Evolutionary conservation across 2,888 invertebrate genomes (phyloP), one percentile per base, ranked within the genome.

Genomic region (Phyto melanocephala): DNA sequence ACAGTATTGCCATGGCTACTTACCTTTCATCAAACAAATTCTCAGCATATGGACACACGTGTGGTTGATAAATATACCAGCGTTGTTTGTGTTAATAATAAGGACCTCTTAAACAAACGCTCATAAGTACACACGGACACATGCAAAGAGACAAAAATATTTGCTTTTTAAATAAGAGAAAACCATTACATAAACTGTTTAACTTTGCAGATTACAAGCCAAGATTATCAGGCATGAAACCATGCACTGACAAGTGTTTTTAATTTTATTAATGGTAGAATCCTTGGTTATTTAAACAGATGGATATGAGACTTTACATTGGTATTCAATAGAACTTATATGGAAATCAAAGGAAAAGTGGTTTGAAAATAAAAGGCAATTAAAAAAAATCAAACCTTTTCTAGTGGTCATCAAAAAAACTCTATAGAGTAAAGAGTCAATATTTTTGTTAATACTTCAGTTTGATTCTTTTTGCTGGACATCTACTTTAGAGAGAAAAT

Each of bases 161-260:
- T 63, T 42, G 54, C 42, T 33, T 33, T 63, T 33, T 45, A 62
- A 54, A 47, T 20, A 65, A 54, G 56, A 65, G 71, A 68, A n/a
- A 78, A 62, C 68, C 81, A 81, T 81, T 81, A 81, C 37, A 81
- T 74, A 81, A 81, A 81, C 78, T 81, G 81, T 81, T 81, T 81
- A 70, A 62, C 77, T 68, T 81, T 78, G 67, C 54, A 33, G 52
- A 72, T 71, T 77, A 77, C 42, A 77, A 78, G 74, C 74, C 74
- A 81, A 81, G 78, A 81, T 74, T 70, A 81, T 78, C 81, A 78
- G 68, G 78, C 81, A 81, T 78, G 74, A 81, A 81, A 74, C 62
- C 77, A 74, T 78, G 42, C 67, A 77, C 67, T 81, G 81, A 78
- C 81, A 81, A 82, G 79, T 82, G 74, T 76, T 82, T 79, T 82